Evolutionary conservation across 1,140 invertebrate species (phyloP).

Genomic region (Chironomus striatipennis): DNA sequence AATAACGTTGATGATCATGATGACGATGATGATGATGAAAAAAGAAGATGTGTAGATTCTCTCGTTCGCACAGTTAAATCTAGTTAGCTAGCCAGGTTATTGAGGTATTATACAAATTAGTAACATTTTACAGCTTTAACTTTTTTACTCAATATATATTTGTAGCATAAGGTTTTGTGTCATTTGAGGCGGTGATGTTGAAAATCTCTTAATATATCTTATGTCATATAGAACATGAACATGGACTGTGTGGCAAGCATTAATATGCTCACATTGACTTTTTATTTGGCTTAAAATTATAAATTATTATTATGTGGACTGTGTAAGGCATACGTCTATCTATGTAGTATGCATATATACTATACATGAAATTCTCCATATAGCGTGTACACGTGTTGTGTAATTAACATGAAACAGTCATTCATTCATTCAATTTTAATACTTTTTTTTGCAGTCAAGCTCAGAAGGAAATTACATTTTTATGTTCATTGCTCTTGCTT

Average conservation of each 20-base stretch:
- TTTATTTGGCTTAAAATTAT: not conserved
- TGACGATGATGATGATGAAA: too few species aligned
- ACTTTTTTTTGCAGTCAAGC: not conserved
- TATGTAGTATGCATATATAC: too few species aligned
- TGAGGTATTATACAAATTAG: not conserved
- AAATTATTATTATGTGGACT: not conserved
- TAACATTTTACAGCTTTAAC: not conserved
- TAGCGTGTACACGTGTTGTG: not conserved
- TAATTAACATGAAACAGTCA: conserved; percentile 9
- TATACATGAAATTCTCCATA: too few species aligned
- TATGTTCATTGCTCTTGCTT: not conserved
- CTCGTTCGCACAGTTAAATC: not conserved
- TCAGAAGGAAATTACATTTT: conserved; percentile 5
- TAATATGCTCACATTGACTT: not conserved
- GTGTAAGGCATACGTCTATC: not conserved
- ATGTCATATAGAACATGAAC: not conserved
- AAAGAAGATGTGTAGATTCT: too few species aligned
- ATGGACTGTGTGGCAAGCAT: not conserved
- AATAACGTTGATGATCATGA: not conserved
- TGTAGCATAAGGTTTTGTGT: not conserved
- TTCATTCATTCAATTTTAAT: not conserved
- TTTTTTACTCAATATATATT: not conserved
- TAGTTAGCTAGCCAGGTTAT: not conserved
- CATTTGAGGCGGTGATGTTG: not conserved
- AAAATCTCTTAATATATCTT: not conserved